Base-by-base conservation (phyloP, 2,888 invertebrate species). In the Amblyjoppa proteus region DNA sequence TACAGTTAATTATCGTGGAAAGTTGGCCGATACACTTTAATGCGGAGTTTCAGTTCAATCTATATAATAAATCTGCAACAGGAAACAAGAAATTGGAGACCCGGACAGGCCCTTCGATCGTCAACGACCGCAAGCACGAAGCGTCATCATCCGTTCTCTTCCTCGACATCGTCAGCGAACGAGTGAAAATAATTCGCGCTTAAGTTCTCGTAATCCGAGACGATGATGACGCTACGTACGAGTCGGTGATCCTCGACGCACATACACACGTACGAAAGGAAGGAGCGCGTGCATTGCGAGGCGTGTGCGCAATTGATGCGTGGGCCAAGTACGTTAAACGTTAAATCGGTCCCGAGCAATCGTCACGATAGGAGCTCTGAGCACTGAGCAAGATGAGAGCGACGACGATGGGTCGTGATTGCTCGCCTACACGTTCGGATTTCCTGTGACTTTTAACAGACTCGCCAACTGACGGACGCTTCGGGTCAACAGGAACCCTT, bases 321-420 rank as follows among this genome's bases (percentile, higher is more conserved):
- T 91, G 89, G 91, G 91, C 90, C 90, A 78, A 85, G 84, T 81
- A 88, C 87, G 89, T 91, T 89, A 90, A 91, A 90, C 89, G 89
- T 90, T 90, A 90, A 91, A 91, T 91, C 90, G 91, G 88, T 87
- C 85, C 84, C 64, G 61, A 84, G 83, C 88, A 89, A 89, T 89
- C 90, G 88, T 90, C 88, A 84, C 89, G 89, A 89, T 89, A 89
- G 87, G 85, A 90, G 81, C 69, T 74, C 49, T 6, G 81, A 64
- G 41, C 64, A 71, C 49, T 34, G 77, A 66, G 61, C 77, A 45
- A 45, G 28, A 71, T 61, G 69, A 61, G 77, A 45, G 68, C 45
- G 68, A 80, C 45, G 82, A 88, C 88, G 90, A 90, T 90, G 86
- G 84, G 87, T 85, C 86, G 87, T 88, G 88, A 90, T 91, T 89